Conservation (phyloP, 92 coral and sea anemone species). For the Micromussa lordhowensis region DNA sequence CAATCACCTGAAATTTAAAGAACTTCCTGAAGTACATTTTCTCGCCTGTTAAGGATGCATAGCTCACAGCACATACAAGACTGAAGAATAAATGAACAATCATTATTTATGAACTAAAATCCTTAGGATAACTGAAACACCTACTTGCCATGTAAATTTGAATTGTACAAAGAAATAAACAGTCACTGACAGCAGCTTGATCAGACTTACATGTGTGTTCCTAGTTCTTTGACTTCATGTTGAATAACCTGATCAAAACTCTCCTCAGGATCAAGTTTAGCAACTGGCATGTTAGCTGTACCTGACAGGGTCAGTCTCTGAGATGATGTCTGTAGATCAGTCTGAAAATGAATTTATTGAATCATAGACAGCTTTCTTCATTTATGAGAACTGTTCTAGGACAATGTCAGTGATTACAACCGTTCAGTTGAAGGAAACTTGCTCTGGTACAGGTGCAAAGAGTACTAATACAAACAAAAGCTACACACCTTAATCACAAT, state of each 20-base stretch:
- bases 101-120: neutral
- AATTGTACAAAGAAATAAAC: neutral
- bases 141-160: neutral
- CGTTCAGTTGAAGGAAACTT: no score
- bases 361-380: neutral
- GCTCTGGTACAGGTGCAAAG: no score
- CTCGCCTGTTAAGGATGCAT: slow-evolving; percentile 86
- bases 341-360: slow-evolving; percentile 52
- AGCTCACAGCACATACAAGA: slow-evolving; percentile 98
- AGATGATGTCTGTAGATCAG: slow-evolving; percentile 98
- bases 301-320: slow-evolving; percentile 92
- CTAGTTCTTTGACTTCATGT: slow-evolving; percentile 98
- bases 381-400: no score
- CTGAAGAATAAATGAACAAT: slow-evolving; percentile 38
- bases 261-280: slow-evolving; percentile 92
- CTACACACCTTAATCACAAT: slow-evolving; percentile 89
- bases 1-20: slow-evolving; percentile 92
- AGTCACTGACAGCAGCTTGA: neutral
- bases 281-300: slow-evolving; percentile 96
- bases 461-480: neutral
- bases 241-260: slow-evolving; percentile 99
- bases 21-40: slow-evolving; percentile 98
- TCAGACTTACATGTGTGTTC: slow-evolving; percentile 87
- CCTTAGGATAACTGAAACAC: neutral
- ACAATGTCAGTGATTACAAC: no score